These are phyloP conservation scores for Hyperoodon ampullatus DNA, from an alignment of 2,113 vertebrate species.

Conservation along the genomic window DNA sequence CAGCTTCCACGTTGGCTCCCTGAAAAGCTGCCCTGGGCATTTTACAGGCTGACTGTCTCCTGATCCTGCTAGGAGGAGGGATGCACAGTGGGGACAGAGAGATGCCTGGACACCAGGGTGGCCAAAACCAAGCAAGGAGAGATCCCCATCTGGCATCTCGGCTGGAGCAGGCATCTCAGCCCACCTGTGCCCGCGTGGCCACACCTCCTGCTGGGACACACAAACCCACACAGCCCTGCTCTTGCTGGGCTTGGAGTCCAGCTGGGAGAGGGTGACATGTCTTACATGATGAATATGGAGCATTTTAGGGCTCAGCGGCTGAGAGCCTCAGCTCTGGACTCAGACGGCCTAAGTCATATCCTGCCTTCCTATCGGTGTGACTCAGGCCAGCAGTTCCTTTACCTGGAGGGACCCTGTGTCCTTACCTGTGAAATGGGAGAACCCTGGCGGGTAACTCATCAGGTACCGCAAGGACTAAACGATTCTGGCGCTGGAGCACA, in stretches of 20 bases:
- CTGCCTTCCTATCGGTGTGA: accelerated
- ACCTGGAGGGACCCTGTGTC: background rate
- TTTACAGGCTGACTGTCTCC: constrained; percentile 46
- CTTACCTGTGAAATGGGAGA: accelerated
- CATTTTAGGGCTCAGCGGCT: background rate
- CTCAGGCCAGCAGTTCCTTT: background rate
- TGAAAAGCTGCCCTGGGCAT: background rate
- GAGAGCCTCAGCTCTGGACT: no score
- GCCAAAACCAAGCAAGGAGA: background rate
- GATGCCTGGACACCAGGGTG: background rate
- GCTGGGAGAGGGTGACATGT: accelerated
- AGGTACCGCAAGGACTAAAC: accelerated
- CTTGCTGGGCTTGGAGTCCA: background rate
- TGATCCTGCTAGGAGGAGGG: background rate
- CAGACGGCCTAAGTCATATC: accelerated
- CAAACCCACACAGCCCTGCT: accelerated
- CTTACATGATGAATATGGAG: accelerated
- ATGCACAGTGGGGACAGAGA: background rate
- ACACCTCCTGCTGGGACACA: background rate
- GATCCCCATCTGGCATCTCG: background rate
- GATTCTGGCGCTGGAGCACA: accelerated
- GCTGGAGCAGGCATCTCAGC: constrained; percentile 33
- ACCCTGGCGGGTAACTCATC: accelerated
- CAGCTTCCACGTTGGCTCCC: constrained; percentile 62
- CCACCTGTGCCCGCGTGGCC: constrained; percentile 12